Conservation (phyloP, 2,888 invertebrate genomes). For the Parthenolecanium corni region DNA sequence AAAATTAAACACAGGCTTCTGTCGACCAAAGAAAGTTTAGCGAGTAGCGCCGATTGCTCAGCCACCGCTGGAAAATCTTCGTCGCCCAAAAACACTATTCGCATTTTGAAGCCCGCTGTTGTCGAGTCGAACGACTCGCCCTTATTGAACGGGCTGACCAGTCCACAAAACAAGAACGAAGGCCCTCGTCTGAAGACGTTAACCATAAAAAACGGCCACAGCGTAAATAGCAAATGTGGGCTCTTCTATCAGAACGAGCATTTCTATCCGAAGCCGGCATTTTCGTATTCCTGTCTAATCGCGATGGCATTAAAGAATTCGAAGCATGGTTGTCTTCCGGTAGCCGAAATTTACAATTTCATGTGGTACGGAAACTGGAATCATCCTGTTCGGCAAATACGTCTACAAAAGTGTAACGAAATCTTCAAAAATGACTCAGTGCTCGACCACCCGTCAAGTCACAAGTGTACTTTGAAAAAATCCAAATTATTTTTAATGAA, state of each 20-base stretch:
- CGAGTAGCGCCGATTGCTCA: not conserved
- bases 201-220: not conserved
- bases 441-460: not conserved
- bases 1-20: constrained; percentile 3
- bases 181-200: not conserved
- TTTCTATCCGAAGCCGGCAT: constrained; percentile 83
- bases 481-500: not conserved
- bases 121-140: not conserved
- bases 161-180: constrained; percentile 7
- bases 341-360: constrained; percentile 96
- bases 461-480: not conserved
- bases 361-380: constrained; percentile 68
- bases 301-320: constrained; percentile 97
- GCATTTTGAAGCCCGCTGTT: constrained; percentile 8
- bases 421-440: too few relatives aligned
- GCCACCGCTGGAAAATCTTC: not conserved
- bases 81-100: constrained; percentile 4
- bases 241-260: constrained; percentile 14
- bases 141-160: not conserved
- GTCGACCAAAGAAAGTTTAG: constrained; percentile 2
- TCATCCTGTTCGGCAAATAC: not conserved
- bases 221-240: not conserved
- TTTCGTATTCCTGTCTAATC: constrained; percentile 95
- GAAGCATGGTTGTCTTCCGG: constrained; percentile 82
- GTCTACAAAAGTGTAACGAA: too few relatives aligned